Conservation (phyloP, 2,888 invertebrate genomes). For the Pheosia gnoma region DNA sequence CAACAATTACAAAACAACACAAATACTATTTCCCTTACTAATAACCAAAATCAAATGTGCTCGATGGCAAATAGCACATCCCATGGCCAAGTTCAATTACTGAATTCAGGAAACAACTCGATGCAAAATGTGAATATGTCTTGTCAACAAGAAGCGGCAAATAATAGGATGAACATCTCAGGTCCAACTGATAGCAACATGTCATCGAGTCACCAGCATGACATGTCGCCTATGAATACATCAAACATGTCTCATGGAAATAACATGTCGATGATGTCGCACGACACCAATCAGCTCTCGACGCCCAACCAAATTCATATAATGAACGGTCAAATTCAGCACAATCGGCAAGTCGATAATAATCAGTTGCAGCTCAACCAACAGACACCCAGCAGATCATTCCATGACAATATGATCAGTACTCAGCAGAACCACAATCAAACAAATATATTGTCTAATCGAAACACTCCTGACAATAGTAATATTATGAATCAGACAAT, state of each 20-base stretch:
- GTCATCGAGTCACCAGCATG: slow-evolving; percentile 65
- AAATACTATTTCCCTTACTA: slow-evolving; percentile 63
- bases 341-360: slow-evolving; percentile 68
- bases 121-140: slow-evolving; percentile 74
- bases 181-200: slow-evolving; percentile 61
- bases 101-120: slow-evolving; percentile 72
- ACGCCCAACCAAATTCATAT: slow-evolving; percentile 77
- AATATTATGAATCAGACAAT: slow-evolving; percentile 73
- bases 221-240: slow-evolving; percentile 60
- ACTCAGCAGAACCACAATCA: slow-evolving; percentile 68
- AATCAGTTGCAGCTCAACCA: slow-evolving; percentile 70
- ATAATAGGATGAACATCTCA: slow-evolving; percentile 65
- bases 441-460: slow-evolving; percentile 62
- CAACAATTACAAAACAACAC: slow-evolving; percentile 68
- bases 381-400: slow-evolving; percentile 59
- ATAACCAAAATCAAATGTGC: slow-evolving; percentile 75
- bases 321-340: slow-evolving; percentile 79
- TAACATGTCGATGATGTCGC: slow-evolving; percentile 71
- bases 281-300: slow-evolving; percentile 64
- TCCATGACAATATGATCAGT: slow-evolving; percentile 69
- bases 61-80: slow-evolving; percentile 64
- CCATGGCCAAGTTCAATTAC: slow-evolving; percentile 71
- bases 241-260: slow-evolving; percentile 68
- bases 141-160: slow-evolving; percentile 73
- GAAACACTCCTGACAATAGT: slow-evolving; percentile 67